These are phyloP conservation scores for Dione juno DNA, from an alignment of 2,888 invertebrate species.

Conservation along the genomic window DNA sequence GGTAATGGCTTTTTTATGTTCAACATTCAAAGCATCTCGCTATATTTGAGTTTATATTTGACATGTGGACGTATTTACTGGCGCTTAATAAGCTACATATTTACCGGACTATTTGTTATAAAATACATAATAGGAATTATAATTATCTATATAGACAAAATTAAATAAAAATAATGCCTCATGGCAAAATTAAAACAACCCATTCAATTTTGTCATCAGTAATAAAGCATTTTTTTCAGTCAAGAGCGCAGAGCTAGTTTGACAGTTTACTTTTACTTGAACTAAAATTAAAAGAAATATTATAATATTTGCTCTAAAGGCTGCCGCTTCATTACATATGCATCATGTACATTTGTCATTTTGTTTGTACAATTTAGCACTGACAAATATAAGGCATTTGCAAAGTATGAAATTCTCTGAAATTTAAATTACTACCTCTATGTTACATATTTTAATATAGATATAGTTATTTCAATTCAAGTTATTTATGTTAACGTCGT, in stretches of 20 bases:
- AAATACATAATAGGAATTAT: not conserved
- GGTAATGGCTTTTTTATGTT: slow-evolving; percentile 43
- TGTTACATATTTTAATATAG: not conserved
- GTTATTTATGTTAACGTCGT: not conserved
- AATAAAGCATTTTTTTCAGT: no score
- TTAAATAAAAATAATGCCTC: not conserved
- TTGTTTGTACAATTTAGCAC: slow-evolving; percentile 9
- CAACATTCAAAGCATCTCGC: slow-evolving; percentile 13
- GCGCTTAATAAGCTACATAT: not conserved
- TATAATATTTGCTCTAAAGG: not conserved
- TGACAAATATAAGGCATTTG: not conserved
- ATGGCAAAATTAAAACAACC: not conserved
- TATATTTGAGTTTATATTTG: slow-evolving; percentile 8
- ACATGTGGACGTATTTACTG: not conserved
- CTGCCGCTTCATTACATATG: slow-evolving; percentile 13
- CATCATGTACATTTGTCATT: slow-evolving; percentile 13
- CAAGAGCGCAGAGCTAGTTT: no score
- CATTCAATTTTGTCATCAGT: no score
- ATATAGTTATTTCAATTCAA: not conserved
- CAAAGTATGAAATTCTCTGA: not conserved
- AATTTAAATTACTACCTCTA: not conserved
- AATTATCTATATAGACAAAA: not conserved
- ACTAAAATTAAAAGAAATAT: not conserved
- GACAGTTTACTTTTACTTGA: no score
- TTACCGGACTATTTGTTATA: not conserved